Base-by-base conservation (phyloP, 2,797 vertebrate species). In the Pseudochaenichthys georgianus region DNA sequence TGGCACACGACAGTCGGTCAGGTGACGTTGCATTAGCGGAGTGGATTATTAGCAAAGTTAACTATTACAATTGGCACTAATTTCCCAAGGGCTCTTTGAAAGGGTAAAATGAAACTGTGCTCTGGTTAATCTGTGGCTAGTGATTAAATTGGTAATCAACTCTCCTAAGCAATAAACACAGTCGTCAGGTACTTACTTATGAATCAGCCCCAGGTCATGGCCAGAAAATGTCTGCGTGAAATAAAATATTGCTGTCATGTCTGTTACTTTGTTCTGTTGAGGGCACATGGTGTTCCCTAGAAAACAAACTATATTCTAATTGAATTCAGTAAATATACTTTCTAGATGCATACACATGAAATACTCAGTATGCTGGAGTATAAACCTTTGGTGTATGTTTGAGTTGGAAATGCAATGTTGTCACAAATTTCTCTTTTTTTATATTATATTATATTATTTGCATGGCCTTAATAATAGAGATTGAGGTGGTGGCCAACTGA, bases 81-180 rank as follows among this genome's bases (percentile, higher is more conserved):
- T 93, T 93, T 93, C 93, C 91, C 88, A 2, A 12, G 76, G 73
- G 87, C 78, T 75, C 12, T 3, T 77, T 75, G 23, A 23, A 55
- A 48, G 68, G 82, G 73, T 52, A 60, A 54, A 70, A 62, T 66
- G 59, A 87, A 83, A 38, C 41, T 67, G 48, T 16, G 3, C 21
- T 48, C 50, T 23, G 82, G 87, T 55, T 83, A 85, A 73, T 79
- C 58, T 71, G 58, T 64, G 82, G 55, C 73, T 79, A 54, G 50
- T 67, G 70, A 87, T 89, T 89, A 80, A 88, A 92, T 91, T 88
- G 86, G 82, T 70, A 70, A 82, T 86, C 73, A 85, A 73, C 59
- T 85, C 60, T 82, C 61, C 69, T 55, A 76, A 75, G 85, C 75
- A 86, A 80, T 88, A 90, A 92, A 90, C 83, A 73, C 77, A 70